A percentile compares a stretch with the other conserved stretches of the same genome.
Evolutionary conservation across 2,113 vertebrate species (phyloP).

Genomic region (Mastomys coucha): DNA sequence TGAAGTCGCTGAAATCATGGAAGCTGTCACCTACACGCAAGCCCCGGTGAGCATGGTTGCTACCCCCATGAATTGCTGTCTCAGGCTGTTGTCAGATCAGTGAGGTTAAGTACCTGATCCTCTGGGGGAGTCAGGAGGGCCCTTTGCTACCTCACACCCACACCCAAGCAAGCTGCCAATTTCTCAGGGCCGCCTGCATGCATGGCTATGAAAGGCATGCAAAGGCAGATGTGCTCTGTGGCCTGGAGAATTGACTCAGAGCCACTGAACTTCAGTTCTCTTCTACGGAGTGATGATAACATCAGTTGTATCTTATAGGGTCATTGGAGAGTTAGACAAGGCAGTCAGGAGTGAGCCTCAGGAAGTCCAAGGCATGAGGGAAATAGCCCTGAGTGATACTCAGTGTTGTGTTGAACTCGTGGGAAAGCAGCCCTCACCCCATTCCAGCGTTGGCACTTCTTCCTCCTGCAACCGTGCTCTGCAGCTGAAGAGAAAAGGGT

Average conservation of each 20-base stretch:
- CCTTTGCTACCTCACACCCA: neutral
- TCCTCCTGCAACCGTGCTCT: neutral
- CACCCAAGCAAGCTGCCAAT: neutral
- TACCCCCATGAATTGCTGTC: fast-evolving
- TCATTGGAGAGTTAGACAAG: neutral
- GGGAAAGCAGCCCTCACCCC: neutral
- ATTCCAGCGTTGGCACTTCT: neutral
- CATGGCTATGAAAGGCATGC: neutral
- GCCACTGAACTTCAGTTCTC: neutral
- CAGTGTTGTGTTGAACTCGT: neutral
- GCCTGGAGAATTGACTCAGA: neutral
- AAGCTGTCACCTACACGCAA: constrained; percentile 81
- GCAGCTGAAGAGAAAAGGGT: neutral
- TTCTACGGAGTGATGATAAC: neutral
- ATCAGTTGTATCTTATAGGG: neutral
- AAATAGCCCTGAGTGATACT: neutral
- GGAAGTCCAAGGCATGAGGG: neutral
- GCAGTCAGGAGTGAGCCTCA: neutral
- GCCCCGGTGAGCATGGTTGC: constrained; percentile 71
- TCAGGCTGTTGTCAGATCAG: neutral
- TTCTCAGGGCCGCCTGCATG: neutral
- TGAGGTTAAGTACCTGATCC: neutral
- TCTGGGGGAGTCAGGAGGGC: neutral
- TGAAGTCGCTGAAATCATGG: constrained; percentile 80
- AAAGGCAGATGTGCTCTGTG: neutral